Evolutionary conservation across 2,888 invertebrate species (phyloP), one percentile per base, ranked within the genome.

Genomic region (Tenthredo notha): DNA sequence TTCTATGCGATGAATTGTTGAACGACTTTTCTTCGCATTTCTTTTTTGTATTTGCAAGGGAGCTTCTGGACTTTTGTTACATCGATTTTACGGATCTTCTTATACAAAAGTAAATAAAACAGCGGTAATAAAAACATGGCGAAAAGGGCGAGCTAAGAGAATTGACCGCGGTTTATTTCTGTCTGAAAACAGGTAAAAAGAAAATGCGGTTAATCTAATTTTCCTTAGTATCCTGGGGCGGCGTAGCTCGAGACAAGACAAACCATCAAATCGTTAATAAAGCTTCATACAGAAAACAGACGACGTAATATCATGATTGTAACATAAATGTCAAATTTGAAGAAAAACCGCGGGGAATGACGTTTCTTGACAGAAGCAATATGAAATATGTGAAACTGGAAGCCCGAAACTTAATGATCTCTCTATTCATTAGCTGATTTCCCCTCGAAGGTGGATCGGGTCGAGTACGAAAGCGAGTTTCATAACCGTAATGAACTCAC

Each of bases 401-500:
- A 67, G 15, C 10, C 33, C 33, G 18, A 33, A 18, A 15, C 33
- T 10, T 6, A 18, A 33, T 7, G 18, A 67, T 67, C 33, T 33
- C 33, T 67, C 33, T 33, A 33, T 33, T 67, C 12, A 67, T 33
- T 67, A 33, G 15, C 33, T 18, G 15, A 6, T 12, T 74, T 74
- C 12, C 21, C 43, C 29, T 74, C 25, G 21, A 54, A 67, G 40
- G 33, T 50, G 21, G 25, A 61, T 80, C 4, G 40, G 58, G n/a
- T 10, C 40, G 58, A 40, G 37, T 40, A 25, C 40, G 40, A 25
- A 40, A 80, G 58, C 40, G 58, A 80, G 61, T 80, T 80, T 80
- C 61, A 43, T 40, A 58, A 21, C 58, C 33, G 80, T 61, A 80
- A 80, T 21, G 58, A 80, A 80, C 40, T 40, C 58, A 25, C 80